Conservation (phyloP, 1,140 invertebrate genomes). For the Heliothis virescens region DNA sequence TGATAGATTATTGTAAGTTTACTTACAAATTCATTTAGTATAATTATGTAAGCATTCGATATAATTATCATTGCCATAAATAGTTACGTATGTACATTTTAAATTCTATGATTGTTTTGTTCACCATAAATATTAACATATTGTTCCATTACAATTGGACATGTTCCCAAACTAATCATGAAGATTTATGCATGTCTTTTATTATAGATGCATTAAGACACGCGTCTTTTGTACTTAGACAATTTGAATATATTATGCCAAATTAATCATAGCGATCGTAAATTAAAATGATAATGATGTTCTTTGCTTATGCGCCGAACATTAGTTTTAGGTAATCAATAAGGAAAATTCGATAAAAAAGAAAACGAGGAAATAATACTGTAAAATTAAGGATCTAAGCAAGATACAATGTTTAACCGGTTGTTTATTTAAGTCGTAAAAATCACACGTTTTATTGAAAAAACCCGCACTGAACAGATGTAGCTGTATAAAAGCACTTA, state of each 20-base stretch:
- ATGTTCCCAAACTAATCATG: too few relatives aligned
- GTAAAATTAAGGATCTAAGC: not conserved
- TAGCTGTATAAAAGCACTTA: not conserved
- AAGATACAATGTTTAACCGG: not conserved
- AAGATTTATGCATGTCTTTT: too few relatives aligned
- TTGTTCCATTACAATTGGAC: too few relatives aligned
- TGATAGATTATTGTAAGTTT: not conserved
- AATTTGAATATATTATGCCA: not conserved
- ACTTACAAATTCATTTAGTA: too few relatives aligned
- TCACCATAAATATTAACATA: too few relatives aligned
- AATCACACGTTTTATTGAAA: not conserved
- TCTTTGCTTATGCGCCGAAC: not conserved
- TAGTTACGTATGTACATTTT: too few relatives aligned
- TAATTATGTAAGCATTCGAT: not conserved
- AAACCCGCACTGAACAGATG: not conserved
- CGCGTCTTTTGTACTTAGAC: not conserved
- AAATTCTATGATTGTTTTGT: too few relatives aligned
- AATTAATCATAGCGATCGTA: not conserved
- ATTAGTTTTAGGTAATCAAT: not conserved
- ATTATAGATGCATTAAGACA: too few relatives aligned
- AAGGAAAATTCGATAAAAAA: not conserved
- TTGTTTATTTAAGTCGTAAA: not conserved
- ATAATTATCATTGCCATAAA: not conserved
- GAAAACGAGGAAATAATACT: conserved; percentile 7
- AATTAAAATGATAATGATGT: not conserved